These are phyloP conservation scores for Drosophila cracens DNA, from an alignment of 2,888 invertebrate genomes.

Conservation along the genomic window DNA sequence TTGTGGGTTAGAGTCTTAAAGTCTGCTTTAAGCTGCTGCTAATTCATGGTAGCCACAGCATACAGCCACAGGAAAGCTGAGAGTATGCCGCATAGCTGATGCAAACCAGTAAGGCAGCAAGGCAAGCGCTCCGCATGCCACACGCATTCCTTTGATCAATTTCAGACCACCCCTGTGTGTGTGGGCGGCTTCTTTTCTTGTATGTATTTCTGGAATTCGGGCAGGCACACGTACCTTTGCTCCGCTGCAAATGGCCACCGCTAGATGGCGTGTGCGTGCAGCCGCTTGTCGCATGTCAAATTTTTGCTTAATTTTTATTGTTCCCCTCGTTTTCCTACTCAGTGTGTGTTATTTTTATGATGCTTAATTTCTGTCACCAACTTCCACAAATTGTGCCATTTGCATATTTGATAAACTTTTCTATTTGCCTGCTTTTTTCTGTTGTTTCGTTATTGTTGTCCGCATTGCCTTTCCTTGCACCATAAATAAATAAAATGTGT, in stretches of 20 bases:
- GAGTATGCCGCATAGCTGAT: slow-evolving; percentile 44
- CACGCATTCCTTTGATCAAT: slow-evolving; percentile 69
- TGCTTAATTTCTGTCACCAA: slow-evolving; percentile 72
- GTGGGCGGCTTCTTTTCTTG: slow-evolving; percentile 18
- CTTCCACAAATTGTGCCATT: slow-evolving; percentile 42
- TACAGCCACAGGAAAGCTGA: slow-evolving; percentile 47
- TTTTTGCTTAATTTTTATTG: slow-evolving; percentile 23
- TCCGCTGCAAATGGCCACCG: slow-evolving; percentile 24
- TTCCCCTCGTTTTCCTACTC: slow-evolving; percentile 7
- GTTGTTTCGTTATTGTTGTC: background rate
- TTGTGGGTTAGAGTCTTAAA: slow-evolving; percentile 41
- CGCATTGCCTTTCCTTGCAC: slow-evolving; percentile 6
- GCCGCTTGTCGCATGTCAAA: slow-evolving; percentile 50
- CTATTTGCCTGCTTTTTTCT: background rate
- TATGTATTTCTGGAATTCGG: slow-evolving; percentile 44
- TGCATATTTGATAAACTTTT: slow-evolving; percentile 68
- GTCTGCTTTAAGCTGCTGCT: slow-evolving; percentile 32
- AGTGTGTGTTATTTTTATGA: slow-evolving; percentile 60
- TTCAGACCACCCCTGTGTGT: slow-evolving; percentile 29
- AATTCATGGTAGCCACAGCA: slow-evolving; percentile 29
- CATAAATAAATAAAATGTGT: slow-evolving; percentile 68
- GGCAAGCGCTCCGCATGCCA: slow-evolving; percentile 29
- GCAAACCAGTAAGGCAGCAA: slow-evolving; percentile 4
- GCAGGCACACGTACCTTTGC: slow-evolving; percentile 39
- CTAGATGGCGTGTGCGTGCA: slow-evolving; percentile 47